A percentile compares a stretch with the other conserved stretches of the same genome.
These are phyloP conservation scores for Cryptoblepharus egeriae DNA, from an alignment of 2,797 vertebrate species.

Conservation along the genomic window DNA sequence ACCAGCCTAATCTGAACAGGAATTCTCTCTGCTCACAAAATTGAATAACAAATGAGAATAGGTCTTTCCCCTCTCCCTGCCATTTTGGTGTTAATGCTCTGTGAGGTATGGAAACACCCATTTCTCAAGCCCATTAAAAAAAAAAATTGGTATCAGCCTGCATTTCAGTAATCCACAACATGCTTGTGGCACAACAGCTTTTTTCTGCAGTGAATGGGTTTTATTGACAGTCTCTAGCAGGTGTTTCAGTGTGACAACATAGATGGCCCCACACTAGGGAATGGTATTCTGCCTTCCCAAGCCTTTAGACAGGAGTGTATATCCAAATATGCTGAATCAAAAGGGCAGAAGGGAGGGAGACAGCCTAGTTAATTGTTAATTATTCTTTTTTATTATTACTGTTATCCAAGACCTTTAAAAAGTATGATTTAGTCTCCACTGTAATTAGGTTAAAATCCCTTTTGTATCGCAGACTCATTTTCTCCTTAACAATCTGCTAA, in stretches of 20 bases:
- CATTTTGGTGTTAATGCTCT: neutral
- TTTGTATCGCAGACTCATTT: slow-evolving; percentile 42
- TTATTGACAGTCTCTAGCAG: slow-evolving; percentile 16
- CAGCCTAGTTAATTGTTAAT: neutral
- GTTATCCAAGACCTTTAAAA: slow-evolving; percentile 22
- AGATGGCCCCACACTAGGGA: slow-evolving; percentile 10
- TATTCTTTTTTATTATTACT: slow-evolving; percentile 48
- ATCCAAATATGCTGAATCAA: neutral
- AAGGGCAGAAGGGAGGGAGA: slow-evolving; percentile 8
- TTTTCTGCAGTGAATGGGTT: slow-evolving; percentile 21
- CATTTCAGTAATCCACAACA: slow-evolving; percentile 4
- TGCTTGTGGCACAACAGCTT: rapidly evolving
- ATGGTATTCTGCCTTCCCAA: neutral
- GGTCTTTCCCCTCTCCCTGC: neutral
- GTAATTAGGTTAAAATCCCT: slow-evolving; percentile 51
- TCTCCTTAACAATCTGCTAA: slow-evolving; percentile 47
- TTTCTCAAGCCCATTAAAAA: neutral
- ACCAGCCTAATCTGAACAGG: neutral
- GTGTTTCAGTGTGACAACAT: neutral
- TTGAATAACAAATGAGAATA: neutral
- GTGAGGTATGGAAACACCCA: neutral
- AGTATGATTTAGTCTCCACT: slow-evolving; percentile 7
- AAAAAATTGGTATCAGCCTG: slow-evolving; percentile 9
- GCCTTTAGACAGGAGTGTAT: neutral
- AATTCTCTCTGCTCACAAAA: neutral